Percentiles rank a stretch among this genome's conserved stretches.
These are phyloP conservation scores for Anoplius nigerrimus DNA, from an alignment of 2,888 invertebrate species.

Conservation along the genomic window DNA sequence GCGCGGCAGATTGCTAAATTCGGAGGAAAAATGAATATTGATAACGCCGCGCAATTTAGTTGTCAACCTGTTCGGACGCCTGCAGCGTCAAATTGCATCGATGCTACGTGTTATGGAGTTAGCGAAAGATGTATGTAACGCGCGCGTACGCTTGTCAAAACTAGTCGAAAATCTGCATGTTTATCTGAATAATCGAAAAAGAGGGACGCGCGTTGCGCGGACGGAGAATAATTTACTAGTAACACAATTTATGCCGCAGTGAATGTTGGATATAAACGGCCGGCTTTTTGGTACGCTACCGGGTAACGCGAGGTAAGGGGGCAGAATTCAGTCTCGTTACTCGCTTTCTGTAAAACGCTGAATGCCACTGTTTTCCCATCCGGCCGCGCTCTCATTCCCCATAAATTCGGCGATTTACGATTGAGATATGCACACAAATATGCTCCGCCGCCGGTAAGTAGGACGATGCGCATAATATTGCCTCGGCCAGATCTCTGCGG, in stretches of 20 bases:
- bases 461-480: conserved; percentile 24
- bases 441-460: not conserved
- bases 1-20: conserved; percentile 1
- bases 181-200: not conserved
- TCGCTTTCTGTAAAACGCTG: conserved; percentile 1
- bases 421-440: conserved; percentile 11
- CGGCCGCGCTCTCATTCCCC: not conserved
- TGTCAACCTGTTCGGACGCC: too few relatives aligned
- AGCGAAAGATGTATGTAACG: too few relatives aligned
- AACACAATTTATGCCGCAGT: too few relatives aligned
- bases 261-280: too few relatives aligned
- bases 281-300: not conserved
- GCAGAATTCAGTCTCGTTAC: not conserved
- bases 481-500: conserved; percentile 13
- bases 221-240: too few relatives aligned
- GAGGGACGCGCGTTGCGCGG: not conserved
- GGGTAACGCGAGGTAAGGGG: not conserved
- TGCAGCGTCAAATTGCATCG: too few relatives aligned
- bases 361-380: not conserved
- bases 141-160: too few relatives aligned
- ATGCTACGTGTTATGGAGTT: too few relatives aligned
- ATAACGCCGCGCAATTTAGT: too few relatives aligned
- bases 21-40: too few relatives aligned
- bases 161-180: not conserved
- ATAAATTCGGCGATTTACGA: not conserved